Base-by-base conservation (phyloP, 2,113 vertebrate species). In the Sebastes schlegelii region DNA sequence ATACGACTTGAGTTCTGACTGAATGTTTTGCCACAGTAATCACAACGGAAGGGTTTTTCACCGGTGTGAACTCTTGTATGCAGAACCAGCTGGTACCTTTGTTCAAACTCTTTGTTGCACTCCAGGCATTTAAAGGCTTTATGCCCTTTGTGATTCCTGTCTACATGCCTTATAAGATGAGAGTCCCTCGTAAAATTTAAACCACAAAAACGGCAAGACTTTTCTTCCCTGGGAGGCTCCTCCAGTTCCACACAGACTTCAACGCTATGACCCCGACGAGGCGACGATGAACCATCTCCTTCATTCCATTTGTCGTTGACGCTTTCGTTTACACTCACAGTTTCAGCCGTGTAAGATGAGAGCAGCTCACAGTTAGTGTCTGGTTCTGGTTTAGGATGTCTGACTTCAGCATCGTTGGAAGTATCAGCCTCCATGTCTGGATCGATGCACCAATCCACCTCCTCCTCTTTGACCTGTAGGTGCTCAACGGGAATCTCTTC, bases 111-210 rank as follows among this genome's bases (percentile, higher is more conserved):
- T 51, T 80, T 81, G 45, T 69, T 68, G 14, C 86, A 87, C 7
- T 74, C 5, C 12, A 45, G 7, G 34, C 86, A 87, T 69, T 77
- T 77, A 11, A 87, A 87, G 42, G 69, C 70, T 42, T 86, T 82
- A 2, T 64, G 23, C 1, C 57, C 63, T 54, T 74, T 62, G 60
- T 85, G 83, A 26, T 43, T 76, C 72, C 9, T 57, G 1, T 58
- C 45, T 6, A 85, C 67, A 5, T 85, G 83, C 14, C 60, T 26
- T 11, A 71, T 76, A 1, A 85, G 78, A 7, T 23, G 3, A 17
- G 46, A 52, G 46, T 85, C 72, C n/a, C 5, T 77, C 6, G 6
- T 16, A 54, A 80, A 85, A 2, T 2, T 5, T 45, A 66, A 43
- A 13, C 77, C 66, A n/a, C 83, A 85, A 60, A 80, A 52, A 9